Evolutionary conservation across 2,113 vertebrate species (phyloP).

Genomic region (Rutilus rutilus): DNA sequence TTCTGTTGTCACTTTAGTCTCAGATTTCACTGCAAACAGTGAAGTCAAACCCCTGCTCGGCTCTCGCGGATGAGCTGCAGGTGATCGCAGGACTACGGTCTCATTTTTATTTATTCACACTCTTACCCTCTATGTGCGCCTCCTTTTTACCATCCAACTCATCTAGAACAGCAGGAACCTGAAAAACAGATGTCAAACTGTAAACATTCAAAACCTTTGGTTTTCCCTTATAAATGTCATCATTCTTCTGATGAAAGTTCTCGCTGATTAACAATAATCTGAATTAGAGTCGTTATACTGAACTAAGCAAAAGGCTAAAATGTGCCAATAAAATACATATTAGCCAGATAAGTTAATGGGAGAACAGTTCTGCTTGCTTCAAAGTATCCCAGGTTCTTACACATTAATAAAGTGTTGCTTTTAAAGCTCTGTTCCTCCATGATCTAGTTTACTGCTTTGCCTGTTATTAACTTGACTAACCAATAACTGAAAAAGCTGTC

Average conservation of each 20-base stretch:
- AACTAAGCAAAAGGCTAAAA: background rate
- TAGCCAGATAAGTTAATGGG: background rate
- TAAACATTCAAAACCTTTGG: background rate
- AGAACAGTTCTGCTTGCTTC: background rate
- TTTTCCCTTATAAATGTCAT: background rate
- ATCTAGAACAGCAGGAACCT: constrained; percentile 73
- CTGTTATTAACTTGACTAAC: background rate
- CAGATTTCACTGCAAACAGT: background rate
- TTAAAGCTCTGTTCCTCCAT: background rate
- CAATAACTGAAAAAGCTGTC: background rate
- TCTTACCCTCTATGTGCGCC: constrained; percentile 68
- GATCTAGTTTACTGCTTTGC: background rate
- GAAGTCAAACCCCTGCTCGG: constrained; percentile 8
- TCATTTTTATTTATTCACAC: constrained; percentile 13
- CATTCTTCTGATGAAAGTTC: background rate
- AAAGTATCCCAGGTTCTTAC: background rate
- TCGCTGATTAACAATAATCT: background rate
- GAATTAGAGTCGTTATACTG: background rate
- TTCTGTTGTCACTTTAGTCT: background rate
- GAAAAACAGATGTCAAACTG: constrained; percentile 48
- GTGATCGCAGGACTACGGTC: background rate
- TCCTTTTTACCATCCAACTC: constrained; percentile 78
- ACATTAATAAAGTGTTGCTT: background rate
- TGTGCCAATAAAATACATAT: background rate
- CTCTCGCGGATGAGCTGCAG: background rate